A percentile compares a stretch with the other conserved stretches of the same genome.
These are phyloP conservation scores for Paracanthobrama guichenoti DNA, from an alignment of 2,113 vertebrate species.

Conservation along the genomic window DNA sequence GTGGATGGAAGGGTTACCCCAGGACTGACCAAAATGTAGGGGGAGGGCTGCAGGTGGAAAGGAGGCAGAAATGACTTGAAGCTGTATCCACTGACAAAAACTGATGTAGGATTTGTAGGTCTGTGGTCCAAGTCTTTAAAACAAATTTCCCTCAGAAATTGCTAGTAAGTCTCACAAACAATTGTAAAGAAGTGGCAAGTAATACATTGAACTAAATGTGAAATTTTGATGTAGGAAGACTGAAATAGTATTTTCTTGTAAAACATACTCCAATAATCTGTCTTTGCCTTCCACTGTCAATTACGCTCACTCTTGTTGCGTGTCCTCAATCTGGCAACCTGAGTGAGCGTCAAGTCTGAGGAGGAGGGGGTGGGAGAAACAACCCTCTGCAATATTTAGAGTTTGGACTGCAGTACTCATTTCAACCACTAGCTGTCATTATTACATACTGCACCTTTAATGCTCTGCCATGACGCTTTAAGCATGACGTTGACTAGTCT, in stretches of 20 bases:
- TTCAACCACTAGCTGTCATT: too few relatives aligned
- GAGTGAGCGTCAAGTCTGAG: too few relatives aligned
- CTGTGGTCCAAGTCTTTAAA: too few relatives aligned
- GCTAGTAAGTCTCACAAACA: not conserved
- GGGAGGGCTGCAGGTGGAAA: not conserved
- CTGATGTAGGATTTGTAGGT: not conserved
- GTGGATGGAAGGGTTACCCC: not conserved
- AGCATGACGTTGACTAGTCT: too few relatives aligned
- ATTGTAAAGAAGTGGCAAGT: not conserved
- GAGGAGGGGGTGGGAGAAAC: too few relatives aligned
- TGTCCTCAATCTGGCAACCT: too few relatives aligned
- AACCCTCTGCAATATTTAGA: too few relatives aligned
- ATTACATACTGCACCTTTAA: too few relatives aligned
- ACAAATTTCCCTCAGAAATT: not conserved
- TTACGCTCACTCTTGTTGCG: too few relatives aligned
- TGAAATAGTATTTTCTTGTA: not conserved
- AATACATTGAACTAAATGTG: not conserved
- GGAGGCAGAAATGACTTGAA: not conserved
- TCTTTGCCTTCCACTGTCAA: too few relatives aligned
- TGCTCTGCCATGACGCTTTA: too few relatives aligned
- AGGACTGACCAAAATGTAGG: not conserved
- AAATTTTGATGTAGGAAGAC: not conserved
- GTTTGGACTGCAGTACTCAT: too few relatives aligned
- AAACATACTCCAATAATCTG: not conserved
- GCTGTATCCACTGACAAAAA: not conserved